Evolutionary conservation across 2,113 vertebrate species (phyloP).

Genomic region (Columba livia): DNA sequence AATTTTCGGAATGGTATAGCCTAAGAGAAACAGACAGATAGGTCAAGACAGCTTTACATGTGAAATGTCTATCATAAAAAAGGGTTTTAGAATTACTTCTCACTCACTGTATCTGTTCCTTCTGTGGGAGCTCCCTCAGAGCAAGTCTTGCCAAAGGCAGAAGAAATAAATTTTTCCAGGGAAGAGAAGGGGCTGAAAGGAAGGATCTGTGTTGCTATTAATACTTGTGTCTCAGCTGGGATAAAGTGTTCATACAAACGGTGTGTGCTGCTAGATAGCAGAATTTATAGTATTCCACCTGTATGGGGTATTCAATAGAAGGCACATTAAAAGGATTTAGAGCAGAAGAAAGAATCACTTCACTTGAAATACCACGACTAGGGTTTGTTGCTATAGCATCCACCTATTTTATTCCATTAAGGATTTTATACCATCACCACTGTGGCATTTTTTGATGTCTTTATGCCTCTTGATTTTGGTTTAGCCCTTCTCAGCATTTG

Average conservation of each 20-base stretch:
- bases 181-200: constrained; percentile 34
- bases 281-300: constrained; percentile 58
- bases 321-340: constrained; percentile 61
- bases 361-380: constrained; percentile 35
- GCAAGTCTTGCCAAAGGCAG: constrained; percentile 45
- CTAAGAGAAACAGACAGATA: constrained; percentile 43
- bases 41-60: constrained; percentile 49
- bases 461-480: constrained; percentile 2
- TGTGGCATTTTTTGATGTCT: neutral
- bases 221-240: constrained; percentile 39
- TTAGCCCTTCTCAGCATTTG: neutral
- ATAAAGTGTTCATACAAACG: constrained; percentile 51
- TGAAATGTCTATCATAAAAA: constrained; percentile 46
- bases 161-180: constrained; percentile 36
- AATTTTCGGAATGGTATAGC: constrained; percentile 55
- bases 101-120: neutral
- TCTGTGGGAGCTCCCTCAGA: constrained; percentile 21
- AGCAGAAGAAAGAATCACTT: constrained; percentile 44
- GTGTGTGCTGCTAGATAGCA: constrained; percentile 44
- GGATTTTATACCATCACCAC: neutral
- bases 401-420: constrained; percentile 57
- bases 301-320: constrained; percentile 56
- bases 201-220: constrained; percentile 42
- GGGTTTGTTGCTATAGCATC: neutral
- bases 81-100: constrained; percentile 50